A percentile compares a stretch with the other conserved stretches of the same genome.
phyloP scores from a whole-genome alignment of 2,113 vertebrate genomes.

The human region DNA sequence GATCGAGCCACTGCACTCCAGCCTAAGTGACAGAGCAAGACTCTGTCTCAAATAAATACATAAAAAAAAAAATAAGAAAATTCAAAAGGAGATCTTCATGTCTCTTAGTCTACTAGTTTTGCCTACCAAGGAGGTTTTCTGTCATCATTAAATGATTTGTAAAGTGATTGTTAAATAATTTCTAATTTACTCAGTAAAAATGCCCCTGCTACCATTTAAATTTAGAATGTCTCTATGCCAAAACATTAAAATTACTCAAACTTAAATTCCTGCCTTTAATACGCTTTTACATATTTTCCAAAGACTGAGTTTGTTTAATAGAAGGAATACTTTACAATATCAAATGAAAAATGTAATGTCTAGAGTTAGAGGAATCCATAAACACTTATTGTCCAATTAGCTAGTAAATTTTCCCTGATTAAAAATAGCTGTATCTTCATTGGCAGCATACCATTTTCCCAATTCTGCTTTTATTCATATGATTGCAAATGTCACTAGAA shows the following conservation, averaged over 20 bases:
- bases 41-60: too few species aligned
- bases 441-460: neutral
- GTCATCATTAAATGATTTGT: neutral
- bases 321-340: neutral
- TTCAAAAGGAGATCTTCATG: neutral
- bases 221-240: neutral
- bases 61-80: too few species aligned
- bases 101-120: neutral
- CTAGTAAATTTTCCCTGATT: neutral
- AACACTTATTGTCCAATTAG: neutral
- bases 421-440: neutral
- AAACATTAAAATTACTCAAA: constrained; percentile 19
- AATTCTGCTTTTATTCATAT: neutral
- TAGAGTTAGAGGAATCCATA: neutral
- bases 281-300: neutral
- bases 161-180: neutral
- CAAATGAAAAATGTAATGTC: neutral
- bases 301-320: neutral
- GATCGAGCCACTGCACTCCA: too few species aligned
- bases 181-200: neutral
- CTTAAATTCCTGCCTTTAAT: neutral
- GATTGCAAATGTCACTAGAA: neutral
- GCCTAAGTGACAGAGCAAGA: too few species aligned
- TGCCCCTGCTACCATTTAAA: neutral
- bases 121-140: neutral